A percentile compares a stretch with the other conserved stretches of the same genome.
These are phyloP conservation scores for Harpegnathos saltator DNA, from an alignment of 1,140 invertebrate genomes.

Conservation along the genomic window DNA sequence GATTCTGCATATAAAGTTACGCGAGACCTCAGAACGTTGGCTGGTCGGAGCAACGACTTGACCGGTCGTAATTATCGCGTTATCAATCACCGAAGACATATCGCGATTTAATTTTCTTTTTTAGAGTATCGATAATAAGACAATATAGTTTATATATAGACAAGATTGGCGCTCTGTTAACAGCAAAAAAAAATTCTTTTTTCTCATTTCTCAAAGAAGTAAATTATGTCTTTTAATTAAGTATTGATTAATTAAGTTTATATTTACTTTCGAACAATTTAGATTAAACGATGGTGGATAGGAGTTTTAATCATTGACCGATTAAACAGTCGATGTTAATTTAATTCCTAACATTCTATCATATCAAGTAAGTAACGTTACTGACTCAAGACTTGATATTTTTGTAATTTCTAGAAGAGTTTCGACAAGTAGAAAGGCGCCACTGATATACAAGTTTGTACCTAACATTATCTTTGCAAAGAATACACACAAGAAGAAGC, in stretches of 20 bases:
- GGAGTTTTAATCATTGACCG: not conserved
- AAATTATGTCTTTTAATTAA: too few species aligned
- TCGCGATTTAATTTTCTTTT: too few species aligned
- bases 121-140: not conserved
- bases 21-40: slow-evolving; percentile 37
- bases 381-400: not conserved
- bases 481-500: not conserved
- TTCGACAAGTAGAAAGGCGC: slow-evolving; percentile 21
- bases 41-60: slow-evolving; percentile 44
- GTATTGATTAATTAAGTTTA: not conserved
- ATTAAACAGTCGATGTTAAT: not conserved
- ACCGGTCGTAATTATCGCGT: slow-evolving; percentile 6
- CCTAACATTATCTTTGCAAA: not conserved
- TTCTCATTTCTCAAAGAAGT: too few species aligned
- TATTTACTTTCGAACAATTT: not conserved
- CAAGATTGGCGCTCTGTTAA: too few species aligned
- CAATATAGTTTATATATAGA: too few species aligned
- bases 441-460: not conserved
- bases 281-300: not conserved
- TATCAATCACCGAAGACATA: not conserved
- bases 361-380: not conserved
- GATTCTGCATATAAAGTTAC: slow-evolving; percentile 69
- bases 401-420: not conserved
- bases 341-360: not conserved
- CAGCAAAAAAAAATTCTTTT: too few species aligned